phyloP scores from a whole-genome alignment of 2,888 invertebrate species.

The Leptinotarsa juncta region DNA sequence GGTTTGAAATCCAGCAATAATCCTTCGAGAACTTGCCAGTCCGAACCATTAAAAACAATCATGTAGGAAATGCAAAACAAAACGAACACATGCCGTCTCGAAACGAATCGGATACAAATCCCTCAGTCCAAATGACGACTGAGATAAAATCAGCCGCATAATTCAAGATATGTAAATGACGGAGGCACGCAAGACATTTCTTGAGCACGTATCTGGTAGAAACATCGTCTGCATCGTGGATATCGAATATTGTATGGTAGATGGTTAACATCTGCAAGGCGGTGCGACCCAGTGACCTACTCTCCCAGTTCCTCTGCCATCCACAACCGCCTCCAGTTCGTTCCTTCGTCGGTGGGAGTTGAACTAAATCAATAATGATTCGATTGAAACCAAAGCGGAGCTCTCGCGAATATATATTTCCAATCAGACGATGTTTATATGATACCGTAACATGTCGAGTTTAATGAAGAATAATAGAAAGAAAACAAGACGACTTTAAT shows the following conservation, averaged over 20 bases:
- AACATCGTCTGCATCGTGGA: conserved; percentile 20
- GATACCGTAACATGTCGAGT: no score
- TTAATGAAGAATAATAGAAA: no score
- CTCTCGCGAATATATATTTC: no score
- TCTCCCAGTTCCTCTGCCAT: conserved; percentile 57
- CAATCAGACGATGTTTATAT: neutral
- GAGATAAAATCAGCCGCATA: conserved; percentile 15
- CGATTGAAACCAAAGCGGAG: no score
- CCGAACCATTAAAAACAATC: neutral
- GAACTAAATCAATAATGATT: neutral
- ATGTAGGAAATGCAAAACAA: neutral
- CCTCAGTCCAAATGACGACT: conserved; percentile 6
- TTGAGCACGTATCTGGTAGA: conserved; percentile 15
- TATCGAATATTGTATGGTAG: conserved; percentile 16
- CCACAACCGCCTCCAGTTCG: conserved; percentile 25
- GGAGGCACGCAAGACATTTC: conserved; percentile 20
- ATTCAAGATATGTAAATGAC: conserved; percentile 24
- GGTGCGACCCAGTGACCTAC: conserved; percentile 61
- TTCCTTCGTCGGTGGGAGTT: conserved; percentile 7
- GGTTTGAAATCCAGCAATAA: no score
- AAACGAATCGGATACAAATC: neutral
- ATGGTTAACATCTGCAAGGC: conserved; percentile 59
- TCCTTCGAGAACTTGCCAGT: no score
- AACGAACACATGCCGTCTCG: neutral
- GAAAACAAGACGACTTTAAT: no score